Evolutionary conservation across 1,140 invertebrate species (phyloP), one percentile per base, ranked within the genome.

Genomic region (Mercenaria mercenaria): DNA sequence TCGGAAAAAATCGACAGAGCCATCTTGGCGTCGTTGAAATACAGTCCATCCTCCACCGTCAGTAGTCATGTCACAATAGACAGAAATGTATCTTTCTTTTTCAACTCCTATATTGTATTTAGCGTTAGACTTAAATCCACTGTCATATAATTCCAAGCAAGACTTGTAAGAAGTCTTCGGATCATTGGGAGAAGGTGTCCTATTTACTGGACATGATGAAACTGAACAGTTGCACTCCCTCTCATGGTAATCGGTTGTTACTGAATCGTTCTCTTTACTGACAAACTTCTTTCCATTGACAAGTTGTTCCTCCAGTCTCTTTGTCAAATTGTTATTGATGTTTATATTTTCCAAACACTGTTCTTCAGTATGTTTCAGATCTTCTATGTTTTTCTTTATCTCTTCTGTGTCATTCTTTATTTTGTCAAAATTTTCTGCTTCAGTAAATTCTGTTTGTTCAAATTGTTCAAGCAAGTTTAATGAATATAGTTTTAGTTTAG

Each of bases 1-100:
- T 13, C 98, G 96, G 94, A 98, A 98, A 96, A 99, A 99, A 94
- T 98, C 99, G 4, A 93, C 88, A 8, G 89, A 97, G 20, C 98
- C 98, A 93, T 98, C 98, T 91, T 97, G 97, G 8, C 98, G 97
- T 10, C 97, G 97, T 91, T 98, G 98, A 8, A 99, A 96, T 0
- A 98, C 97, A 4, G 98, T 98, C 97, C 98, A 98, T 0, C 98
- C 97, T 15, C 98, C 98, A 92, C 98, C 98, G 32, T 98, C 89
- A 2, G 91, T 97, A 23, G 98, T 97, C 87, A 97, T 96, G 41
- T 97, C 97, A 95, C 98, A 99, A 93, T 97, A 97, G 0, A 97
- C 97, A 81, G 67, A 72, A 37, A 72, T 37, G 1, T 15, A 15
- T 72, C 34, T 39, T 72, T 29, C 34, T 32, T 4, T 4, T 1